Percentiles rank a stretch among this genome's conserved stretches.
These are phyloP conservation scores for Danio jaintianensis DNA, from an alignment of 2,797 vertebrate genomes.

Conservation along the genomic window DNA sequence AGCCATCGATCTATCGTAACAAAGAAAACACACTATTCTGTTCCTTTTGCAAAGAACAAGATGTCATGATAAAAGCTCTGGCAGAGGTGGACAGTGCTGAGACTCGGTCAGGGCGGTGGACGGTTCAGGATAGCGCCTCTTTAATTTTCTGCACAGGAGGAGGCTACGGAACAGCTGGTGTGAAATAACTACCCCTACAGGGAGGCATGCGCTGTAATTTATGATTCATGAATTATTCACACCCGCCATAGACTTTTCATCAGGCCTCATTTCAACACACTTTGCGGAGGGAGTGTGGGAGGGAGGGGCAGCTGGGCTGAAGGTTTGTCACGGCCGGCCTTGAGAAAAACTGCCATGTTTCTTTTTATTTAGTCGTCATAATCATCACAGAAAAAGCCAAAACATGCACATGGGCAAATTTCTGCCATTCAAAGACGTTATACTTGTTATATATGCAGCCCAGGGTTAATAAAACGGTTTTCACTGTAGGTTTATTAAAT, in stretches of 20 bases:
- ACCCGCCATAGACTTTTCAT: constrained; percentile 57
- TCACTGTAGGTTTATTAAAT: not conserved
- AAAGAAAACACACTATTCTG: constrained; percentile 48
- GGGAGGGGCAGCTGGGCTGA: constrained; percentile 45
- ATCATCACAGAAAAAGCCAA: not conserved
- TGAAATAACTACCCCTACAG: constrained; percentile 61
- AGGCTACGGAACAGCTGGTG: constrained; percentile 53
- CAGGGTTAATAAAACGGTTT: not conserved
- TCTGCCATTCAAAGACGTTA: not conserved
- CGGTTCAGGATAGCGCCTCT: constrained; percentile 40
- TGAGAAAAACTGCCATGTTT: constrained; percentile 22
- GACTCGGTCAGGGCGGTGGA: constrained; percentile 15
- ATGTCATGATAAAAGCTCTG: constrained; percentile 43
- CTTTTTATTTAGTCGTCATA: constrained; percentile 21
- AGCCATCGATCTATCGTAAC: constrained; percentile 50
- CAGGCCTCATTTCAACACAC: constrained; percentile 54
- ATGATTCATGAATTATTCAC: constrained; percentile 62
- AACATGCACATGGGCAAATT: not conserved
- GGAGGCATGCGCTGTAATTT: constrained; percentile 56
- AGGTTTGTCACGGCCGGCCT: constrained; percentile 44
- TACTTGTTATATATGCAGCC: not conserved
- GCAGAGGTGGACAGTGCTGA: constrained; percentile 22
- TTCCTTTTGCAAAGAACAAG: constrained; percentile 45
- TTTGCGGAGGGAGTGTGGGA: constrained; percentile 47
- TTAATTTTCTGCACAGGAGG: constrained; percentile 62